These are phyloP conservation scores for Phortica magna DNA, from an alignment of 2,888 invertebrate genomes.

Conservation along the genomic window DNA sequence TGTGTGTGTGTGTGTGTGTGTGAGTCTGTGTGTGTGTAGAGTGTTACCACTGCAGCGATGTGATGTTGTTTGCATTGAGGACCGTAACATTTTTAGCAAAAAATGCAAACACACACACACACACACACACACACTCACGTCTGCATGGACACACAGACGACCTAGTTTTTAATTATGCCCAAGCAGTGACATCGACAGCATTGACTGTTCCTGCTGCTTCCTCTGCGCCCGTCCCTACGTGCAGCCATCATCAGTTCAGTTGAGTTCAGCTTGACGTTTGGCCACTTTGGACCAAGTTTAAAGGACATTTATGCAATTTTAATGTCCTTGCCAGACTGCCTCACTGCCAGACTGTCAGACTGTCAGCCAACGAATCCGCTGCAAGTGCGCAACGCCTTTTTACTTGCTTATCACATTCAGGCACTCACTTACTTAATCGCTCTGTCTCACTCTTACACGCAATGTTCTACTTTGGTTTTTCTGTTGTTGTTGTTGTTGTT, in stretches of 20 bases:
- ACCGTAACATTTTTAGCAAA: neutral
- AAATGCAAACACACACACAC: neutral
- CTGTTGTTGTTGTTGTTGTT: neutral
- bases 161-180: constrained; percentile 55
- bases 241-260: neutral
- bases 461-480: constrained; percentile 12
- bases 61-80: constrained; percentile 1
- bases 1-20: neutral
- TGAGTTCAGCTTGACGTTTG: neutral
- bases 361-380: constrained; percentile 13
- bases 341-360: constrained; percentile 28
- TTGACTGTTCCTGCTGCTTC: too few species aligned
- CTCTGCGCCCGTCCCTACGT: too few species aligned
- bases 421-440: neutral
- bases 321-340: constrained; percentile 42
- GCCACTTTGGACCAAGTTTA: constrained; percentile 27
- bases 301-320: constrained; percentile 49
- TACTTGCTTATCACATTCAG: neutral
- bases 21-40: neutral
- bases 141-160: constrained; percentile 49
- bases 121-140: too few species aligned
- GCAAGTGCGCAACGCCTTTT: constrained; percentile 31
- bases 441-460: neutral
- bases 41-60: neutral
- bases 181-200: constrained; percentile 36